Base-by-base conservation (phyloP, 2,113 vertebrate species). In the Pongo abelii region DNA sequence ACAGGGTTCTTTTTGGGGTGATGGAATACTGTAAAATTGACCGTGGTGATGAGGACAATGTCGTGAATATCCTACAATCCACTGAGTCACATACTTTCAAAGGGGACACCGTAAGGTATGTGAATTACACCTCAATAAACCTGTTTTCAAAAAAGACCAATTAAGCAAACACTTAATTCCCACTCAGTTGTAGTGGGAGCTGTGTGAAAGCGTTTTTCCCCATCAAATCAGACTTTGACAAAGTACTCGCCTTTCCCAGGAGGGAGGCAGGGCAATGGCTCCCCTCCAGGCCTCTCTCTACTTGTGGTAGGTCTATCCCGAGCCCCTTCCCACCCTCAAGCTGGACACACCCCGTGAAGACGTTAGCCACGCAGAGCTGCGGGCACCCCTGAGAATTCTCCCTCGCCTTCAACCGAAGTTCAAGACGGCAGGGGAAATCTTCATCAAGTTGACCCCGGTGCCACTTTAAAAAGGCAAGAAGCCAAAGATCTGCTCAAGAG, bases 41-140 rank as follows among this genome's bases (percentile, higher is more conserved):
- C 1, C 52, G 46, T 16, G 57, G 52, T 9, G 22, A 52, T 3
- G 8, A 25, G 23, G 3, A n/a, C 9, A 64, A 14, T 4, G 6
- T 48, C 9, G 27, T 9, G 7, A 69, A 55, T 11, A n/a, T 0
- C 50, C 27, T 69, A 69, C 75, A 79, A 72, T 9, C 25, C 48
- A 22, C 1, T 48, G 40, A 61, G 38, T 23, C 16, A 8, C 23
- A 69, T 1, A 40, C 27, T 17, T 22, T 64, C 14, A 35, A 93
- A 59, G 6, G 10, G 6, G 46, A n/a, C 50, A 14, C 0, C 35
- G 3, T 38, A 5, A 2, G 9, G n/a, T 6, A n/a, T 2, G 25
- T 30, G n/a, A 92, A 25, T 13, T 52, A 27, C 4, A 22, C 25
- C 57, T 55, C 43, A 27, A 38, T 30, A 46, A 48, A 40, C 17